Evolutionary conservation across 1,140 invertebrate genomes (phyloP), one percentile per base, ranked within the genome.

Genomic region (Eulimnadia texana): DNA sequence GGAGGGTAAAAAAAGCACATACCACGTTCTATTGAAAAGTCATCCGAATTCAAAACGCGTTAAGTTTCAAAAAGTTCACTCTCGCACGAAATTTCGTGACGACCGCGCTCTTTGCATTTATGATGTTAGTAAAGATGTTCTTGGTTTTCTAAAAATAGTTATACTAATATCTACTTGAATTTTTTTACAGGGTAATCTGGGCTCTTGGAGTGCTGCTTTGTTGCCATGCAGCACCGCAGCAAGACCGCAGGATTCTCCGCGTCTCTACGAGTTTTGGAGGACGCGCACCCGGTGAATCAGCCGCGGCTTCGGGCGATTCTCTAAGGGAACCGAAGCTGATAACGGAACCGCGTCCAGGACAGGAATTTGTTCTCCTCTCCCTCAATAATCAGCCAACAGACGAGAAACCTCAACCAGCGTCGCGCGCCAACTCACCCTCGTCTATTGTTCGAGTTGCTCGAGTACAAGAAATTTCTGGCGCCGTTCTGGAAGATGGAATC

Each of bases 281-380:
- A 20, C n/a, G 33, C 11, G 2, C 11, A 27, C 19, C 23, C 20
- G 19, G 55, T 27, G n/a, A 27, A 27, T n/a, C 19, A 20, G 10
- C 55, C 13, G 6, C 33, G 33, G 6, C 33, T 16, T 42, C 33
- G 33, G 33, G 16, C 33, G 33, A 6, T 42, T 42, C 33, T 42
- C 33, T n/a, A n/a, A n/a, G 53, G n/a, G 62, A 63, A 24, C 62
- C 58, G 16, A 20, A 52, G 3, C 58, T 63, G 23, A 63, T 63
- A n/a, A 60, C 62, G 19, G 62, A 29, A 27, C 49, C 62, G 3
- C 62, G 24, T 11, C 62, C 62, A 3, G 62, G 62, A 20, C 55
- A 63, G 20, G 62, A 63, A 42, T 58, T 52, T 33, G 62, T 63
- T n/a, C 42, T 58, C 50, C 50, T 63, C 23, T 63, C 58, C 16